These are phyloP conservation scores for Matsumyia berberina DNA, from an alignment of 2,888 invertebrate species.

Conservation along the genomic window DNA sequence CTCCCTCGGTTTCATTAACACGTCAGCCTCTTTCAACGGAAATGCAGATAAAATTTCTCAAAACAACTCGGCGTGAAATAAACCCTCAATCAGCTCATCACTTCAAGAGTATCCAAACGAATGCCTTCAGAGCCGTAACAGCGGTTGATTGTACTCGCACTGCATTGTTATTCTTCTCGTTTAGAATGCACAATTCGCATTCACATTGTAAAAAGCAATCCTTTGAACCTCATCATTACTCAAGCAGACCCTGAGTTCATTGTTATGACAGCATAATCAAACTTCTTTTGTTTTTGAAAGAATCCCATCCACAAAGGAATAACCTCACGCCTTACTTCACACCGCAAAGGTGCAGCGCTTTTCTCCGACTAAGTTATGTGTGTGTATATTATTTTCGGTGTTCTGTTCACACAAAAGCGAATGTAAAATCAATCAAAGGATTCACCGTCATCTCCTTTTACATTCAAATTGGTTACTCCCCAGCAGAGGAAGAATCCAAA, in stretches of 20 bases:
- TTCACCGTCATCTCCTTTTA: constrained; percentile 58
- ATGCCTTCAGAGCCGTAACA: not conserved
- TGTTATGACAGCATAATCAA: constrained; percentile 37
- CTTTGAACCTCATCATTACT: constrained; percentile 49
- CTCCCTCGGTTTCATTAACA: too few species aligned
- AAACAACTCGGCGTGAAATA: too few species aligned
- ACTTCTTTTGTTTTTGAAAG: constrained; percentile 40
- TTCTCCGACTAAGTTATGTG: constrained; percentile 12
- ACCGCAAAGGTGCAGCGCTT: constrained; percentile 40
- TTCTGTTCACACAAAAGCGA: constrained; percentile 36
- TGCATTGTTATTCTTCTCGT: not conserved
- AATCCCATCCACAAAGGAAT: constrained; percentile 4
- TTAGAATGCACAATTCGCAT: constrained; percentile 4
- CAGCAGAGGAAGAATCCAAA: constrained; percentile 29
- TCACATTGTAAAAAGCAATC: constrained; percentile 2
- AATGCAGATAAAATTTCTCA: too few species aligned
- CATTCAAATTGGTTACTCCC: constrained; percentile 69
- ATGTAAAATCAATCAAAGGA: constrained; percentile 72
- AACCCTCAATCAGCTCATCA: constrained; percentile 4
- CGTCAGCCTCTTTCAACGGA: too few species aligned
- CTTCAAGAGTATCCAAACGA: not conserved
- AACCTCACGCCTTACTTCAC: constrained; percentile 26
- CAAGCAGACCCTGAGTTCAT: not conserved
- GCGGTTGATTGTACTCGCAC: constrained; percentile 1
- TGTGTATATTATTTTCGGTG: not conserved